Evolutionary conservation across 2,888 invertebrate genomes (phyloP).

Genomic region (Drosophila eohydei): DNA sequence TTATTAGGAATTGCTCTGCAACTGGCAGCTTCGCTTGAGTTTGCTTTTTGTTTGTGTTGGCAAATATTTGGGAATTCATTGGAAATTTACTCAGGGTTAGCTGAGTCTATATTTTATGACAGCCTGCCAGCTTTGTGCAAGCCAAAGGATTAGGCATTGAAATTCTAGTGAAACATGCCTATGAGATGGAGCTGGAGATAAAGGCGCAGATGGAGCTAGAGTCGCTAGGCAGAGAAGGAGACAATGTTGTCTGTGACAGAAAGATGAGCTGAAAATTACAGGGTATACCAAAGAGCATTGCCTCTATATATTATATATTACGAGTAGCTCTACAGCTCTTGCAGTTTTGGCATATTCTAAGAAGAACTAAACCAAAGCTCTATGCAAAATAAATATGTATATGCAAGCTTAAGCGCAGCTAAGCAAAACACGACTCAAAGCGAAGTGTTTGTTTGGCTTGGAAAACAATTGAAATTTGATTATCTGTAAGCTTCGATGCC

Average conservation of each 20-base stretch:
- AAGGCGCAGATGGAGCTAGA: not conserved
- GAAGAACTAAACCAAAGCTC: no score
- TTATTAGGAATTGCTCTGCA: constrained; percentile 2
- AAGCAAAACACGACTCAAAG: not conserved
- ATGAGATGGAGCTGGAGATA: not conserved
- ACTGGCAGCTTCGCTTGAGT: not conserved
- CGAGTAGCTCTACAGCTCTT: no score
- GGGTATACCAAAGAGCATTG: no score
- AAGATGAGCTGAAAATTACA: no score
- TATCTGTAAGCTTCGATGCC: not conserved
- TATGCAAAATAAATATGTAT: not conserved
- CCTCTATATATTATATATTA: no score
- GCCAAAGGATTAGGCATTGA: not conserved
- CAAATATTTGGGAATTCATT: constrained; percentile 15
- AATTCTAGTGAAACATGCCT: not conserved
- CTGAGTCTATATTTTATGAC: constrained; percentile 3
- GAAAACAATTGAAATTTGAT: constrained; percentile 1
- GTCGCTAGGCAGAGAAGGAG: not conserved
- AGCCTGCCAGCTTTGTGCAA: not conserved
- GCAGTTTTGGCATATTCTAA: no score
- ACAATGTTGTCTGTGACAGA: not conserved
- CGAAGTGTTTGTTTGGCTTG: not conserved
- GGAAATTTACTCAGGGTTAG: constrained; percentile 2
- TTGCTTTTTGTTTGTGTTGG: constrained; percentile 6
- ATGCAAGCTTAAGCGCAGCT: not conserved